Evolutionary conservation across 2,888 invertebrate genomes (phyloP).

Genomic region (Drosophila multiciliata): DNA sequence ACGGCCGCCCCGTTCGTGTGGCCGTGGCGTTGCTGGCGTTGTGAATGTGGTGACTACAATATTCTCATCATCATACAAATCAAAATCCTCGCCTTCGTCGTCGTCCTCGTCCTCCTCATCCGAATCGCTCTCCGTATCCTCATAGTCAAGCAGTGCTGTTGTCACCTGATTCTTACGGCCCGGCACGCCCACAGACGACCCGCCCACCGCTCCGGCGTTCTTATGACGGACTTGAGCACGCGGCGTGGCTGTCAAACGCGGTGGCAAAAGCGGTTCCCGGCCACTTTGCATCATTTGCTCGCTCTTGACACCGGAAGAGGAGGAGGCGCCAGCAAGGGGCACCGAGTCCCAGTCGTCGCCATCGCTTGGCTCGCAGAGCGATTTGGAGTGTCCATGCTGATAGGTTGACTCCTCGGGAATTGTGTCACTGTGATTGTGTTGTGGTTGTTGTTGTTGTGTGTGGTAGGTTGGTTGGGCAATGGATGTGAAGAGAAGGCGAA

Average conservation of each 20-base stretch:
- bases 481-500: slow-evolving; percentile 76
- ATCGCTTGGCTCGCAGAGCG: slow-evolving; percentile 86
- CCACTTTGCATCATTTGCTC: slow-evolving; percentile 77
- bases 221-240: slow-evolving; percentile 88
- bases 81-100: slow-evolving; percentile 84
- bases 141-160: slow-evolving; percentile 87
- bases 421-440: slow-evolving; percentile 86
- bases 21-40: slow-evolving; percentile 59
- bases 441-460: slow-evolving; percentile 35
- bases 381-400: slow-evolving; percentile 86
- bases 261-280: slow-evolving; percentile 86
- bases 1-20: slow-evolving; percentile 48
- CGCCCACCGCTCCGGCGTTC: slow-evolving; percentile 71
- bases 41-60: slow-evolving; percentile 84
- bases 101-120: slow-evolving; percentile 83
- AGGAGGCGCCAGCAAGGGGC: slow-evolving; percentile 79
- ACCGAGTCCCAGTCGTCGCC: slow-evolving; percentile 85
- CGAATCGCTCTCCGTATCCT: slow-evolving; percentile 84
- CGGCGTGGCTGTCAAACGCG: slow-evolving; percentile 87
- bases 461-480: slow-evolving; percentile 55
- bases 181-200: slow-evolving; percentile 52
- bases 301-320: slow-evolving; percentile 80
- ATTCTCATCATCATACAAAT: slow-evolving; percentile 84
- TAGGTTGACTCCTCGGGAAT: slow-evolving; percentile 89
- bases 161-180: slow-evolving; percentile 86